A percentile compares a stretch with the other conserved stretches of the same genome.
Evolutionary conservation across 2,797 vertebrate species (phyloP).

Genomic region (Myoxocephalus aenaeus): DNA sequence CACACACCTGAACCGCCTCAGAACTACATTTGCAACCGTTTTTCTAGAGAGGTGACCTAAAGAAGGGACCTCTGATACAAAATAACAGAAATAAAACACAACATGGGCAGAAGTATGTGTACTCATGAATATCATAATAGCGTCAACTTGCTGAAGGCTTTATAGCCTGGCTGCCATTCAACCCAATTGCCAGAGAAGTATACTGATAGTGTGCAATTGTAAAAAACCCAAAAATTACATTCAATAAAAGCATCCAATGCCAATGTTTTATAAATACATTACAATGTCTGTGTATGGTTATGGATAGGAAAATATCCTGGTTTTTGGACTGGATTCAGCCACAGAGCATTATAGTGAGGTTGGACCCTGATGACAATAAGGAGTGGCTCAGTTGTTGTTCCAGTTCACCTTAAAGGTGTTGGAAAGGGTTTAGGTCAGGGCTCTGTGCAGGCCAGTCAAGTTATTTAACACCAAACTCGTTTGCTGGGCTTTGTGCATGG

Average conservation of each 20-base stretch:
- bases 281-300: background rate
- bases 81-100: background rate
- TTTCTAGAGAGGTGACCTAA: background rate
- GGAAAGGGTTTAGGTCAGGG: background rate
- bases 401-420: background rate
- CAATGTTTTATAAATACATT: background rate
- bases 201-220: background rate
- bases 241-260: background rate
- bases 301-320: background rate
- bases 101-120: background rate
- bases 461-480: background rate
- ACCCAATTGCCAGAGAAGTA: background rate
- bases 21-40: slow-evolving; percentile 9
- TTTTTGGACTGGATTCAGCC: slow-evolving; percentile 5
- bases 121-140: background rate
- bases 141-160: background rate
- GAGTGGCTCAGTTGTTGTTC: background rate
- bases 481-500: background rate
- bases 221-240: background rate
- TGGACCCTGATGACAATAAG: background rate
- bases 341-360: background rate
- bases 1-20: slow-evolving; percentile 34
- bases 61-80: background rate
- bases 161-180: background rate
- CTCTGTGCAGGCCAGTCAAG: background rate